These are phyloP conservation scores for Halcyon chelicuti DNA, from an alignment of 2,797 vertebrate genomes.

Conservation along the genomic window DNA sequence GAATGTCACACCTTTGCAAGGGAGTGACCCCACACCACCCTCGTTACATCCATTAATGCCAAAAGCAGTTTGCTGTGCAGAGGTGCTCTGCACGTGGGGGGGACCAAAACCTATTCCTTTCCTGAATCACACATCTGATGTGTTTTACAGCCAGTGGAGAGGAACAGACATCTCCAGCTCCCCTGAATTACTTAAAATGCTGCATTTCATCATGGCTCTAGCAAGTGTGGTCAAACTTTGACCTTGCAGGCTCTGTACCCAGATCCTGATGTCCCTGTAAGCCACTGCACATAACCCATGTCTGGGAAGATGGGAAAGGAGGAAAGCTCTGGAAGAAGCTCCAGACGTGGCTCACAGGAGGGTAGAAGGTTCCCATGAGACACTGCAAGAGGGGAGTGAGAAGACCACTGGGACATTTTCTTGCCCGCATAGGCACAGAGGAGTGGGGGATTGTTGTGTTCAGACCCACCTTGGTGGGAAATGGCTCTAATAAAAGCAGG, in stretches of 20 bases:
- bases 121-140: not conserved
- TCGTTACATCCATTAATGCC: not conserved
- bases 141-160: not conserved
- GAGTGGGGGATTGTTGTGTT: not conserved
- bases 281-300: accelerated
- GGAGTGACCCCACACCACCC: not conserved
- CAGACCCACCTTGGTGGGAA: not conserved
- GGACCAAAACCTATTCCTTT: not conserved
- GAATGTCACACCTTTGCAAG: not conserved
- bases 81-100: not conserved
- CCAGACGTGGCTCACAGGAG: not conserved
- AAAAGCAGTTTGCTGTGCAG: not conserved
- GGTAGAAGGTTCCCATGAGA: not conserved
- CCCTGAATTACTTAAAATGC: not conserved
- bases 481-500: not conserved
- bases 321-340: not conserved
- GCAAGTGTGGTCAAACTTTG: not conserved
- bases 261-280: not conserved
- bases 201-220: not conserved
- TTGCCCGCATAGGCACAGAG: not conserved
- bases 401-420: not conserved
- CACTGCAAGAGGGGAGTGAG: not conserved
- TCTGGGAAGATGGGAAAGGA: not conserved
- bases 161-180: not conserved
- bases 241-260: not conserved